phyloP scores from a whole-genome alignment of 2,113 vertebrate species.

The Zootoca vivipara region DNA sequence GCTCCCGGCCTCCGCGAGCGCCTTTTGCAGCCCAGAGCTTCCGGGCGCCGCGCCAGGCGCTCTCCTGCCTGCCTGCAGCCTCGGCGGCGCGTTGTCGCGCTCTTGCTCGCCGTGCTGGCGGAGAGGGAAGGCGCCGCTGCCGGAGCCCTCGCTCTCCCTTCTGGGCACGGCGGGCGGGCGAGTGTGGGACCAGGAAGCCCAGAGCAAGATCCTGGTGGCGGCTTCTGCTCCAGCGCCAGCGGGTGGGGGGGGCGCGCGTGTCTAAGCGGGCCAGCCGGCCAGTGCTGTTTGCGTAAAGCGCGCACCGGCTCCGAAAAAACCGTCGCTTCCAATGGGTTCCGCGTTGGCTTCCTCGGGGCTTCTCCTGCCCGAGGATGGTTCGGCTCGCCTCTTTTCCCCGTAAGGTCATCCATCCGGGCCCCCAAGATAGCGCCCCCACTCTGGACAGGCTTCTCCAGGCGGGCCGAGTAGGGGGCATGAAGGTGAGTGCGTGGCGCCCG shows the following conservation, averaged over 20 bases:
- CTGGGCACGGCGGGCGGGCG: background rate
- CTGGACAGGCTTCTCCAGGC: background rate
- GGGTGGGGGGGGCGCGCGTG: background rate
- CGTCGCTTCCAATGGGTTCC: background rate
- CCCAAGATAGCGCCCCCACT: background rate
- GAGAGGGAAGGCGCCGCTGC: constrained; percentile 8
- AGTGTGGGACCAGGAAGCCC: background rate
- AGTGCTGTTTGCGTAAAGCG: background rate
- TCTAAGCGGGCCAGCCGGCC: background rate
- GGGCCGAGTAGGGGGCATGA: background rate
- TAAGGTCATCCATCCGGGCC: background rate
- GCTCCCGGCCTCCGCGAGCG: background rate
- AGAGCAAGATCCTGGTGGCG: constrained; percentile 12
- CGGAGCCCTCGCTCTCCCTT: background rate
- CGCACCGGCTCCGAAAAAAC: too few relatives aligned
- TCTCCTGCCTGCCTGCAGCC: constrained; percentile 8
- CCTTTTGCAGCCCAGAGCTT: background rate
- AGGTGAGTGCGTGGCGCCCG: background rate
- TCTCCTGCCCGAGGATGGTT: background rate
- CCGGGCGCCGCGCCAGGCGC: background rate
- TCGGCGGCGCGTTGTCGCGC: background rate
- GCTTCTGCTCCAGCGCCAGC: background rate
- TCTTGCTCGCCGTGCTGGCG: background rate
- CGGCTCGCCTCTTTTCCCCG: background rate
- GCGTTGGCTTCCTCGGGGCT: background rate